phyloP scores from a whole-genome alignment of 1,140 invertebrate genomes.

The Ylistrum balloti region DNA sequence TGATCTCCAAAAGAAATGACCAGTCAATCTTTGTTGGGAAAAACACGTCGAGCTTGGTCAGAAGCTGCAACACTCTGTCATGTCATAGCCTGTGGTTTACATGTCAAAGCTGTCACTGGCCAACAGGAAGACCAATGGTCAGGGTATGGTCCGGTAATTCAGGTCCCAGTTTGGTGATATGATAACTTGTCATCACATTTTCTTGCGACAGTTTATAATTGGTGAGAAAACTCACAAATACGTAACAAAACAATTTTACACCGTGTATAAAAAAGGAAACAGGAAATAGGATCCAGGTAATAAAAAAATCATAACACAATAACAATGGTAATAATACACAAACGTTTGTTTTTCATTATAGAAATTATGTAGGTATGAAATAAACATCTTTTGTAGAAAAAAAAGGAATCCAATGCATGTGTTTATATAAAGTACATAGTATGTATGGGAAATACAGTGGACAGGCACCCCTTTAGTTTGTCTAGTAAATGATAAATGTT shows the following conservation, averaged over 20 bases:
- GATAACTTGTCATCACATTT: slow-evolving; percentile 7
- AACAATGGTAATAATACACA: not conserved
- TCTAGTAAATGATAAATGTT: slow-evolving; percentile 9
- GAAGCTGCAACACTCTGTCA: not conserved
- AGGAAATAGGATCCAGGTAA: not conserved
- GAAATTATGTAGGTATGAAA: slow-evolving; percentile 29
- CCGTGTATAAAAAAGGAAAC: not conserved
- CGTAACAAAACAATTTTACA: slow-evolving; percentile 2
- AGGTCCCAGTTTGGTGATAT: slow-evolving; percentile 32
- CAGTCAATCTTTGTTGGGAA: not conserved
- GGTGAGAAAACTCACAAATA: slow-evolving; percentile 10
- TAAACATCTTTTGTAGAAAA: slow-evolving; percentile 35
- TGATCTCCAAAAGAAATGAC: too few relatives aligned
- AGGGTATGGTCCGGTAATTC: not conserved
- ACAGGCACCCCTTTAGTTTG: not conserved
- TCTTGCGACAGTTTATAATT: not conserved
- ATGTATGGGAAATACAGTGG: slow-evolving; percentile 37
- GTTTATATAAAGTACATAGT: not conserved
- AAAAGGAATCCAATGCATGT: not conserved
- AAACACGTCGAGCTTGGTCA: not conserved
- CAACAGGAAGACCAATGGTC: slow-evolving; percentile 16
- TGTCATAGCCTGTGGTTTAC: not conserved
- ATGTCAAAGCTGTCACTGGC: not conserved
- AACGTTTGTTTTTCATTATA: slow-evolving; percentile 29
- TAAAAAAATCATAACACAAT: not conserved